Conservation (phyloP, 2,113 vertebrate genomes). For the Psilopsiagon aymara region DNA sequence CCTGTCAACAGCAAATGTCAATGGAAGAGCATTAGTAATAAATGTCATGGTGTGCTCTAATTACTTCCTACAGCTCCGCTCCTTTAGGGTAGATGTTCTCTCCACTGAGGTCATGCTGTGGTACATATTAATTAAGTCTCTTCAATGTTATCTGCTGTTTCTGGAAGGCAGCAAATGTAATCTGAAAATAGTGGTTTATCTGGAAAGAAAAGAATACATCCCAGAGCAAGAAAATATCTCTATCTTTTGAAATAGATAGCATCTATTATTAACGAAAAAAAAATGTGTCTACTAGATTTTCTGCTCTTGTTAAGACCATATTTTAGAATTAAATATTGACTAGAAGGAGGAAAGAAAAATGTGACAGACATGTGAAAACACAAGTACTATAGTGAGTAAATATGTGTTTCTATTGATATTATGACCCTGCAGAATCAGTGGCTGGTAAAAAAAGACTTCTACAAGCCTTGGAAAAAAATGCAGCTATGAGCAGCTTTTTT, state of each 20-base stretch:
- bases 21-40: conserved; percentile 60
- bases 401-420: neutral
- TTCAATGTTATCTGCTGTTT: conserved; percentile 52
- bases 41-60: conserved; percentile 58
- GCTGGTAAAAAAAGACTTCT: neutral
- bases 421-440: neutral
- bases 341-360: neutral
- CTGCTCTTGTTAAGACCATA: neutral
- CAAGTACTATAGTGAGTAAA: neutral
- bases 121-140: conserved; percentile 66
- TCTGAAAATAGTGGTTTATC: conserved; percentile 26
- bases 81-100: conserved; percentile 45
- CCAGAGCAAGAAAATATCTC: conserved; percentile 30
- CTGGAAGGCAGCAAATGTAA: conserved; percentile 30
- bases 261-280: conserved; percentile 24
- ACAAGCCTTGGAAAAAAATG: neutral
- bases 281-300: neutral
- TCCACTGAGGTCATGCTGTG: conserved; percentile 41
- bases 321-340: conserved; percentile 11
- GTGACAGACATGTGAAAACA: neutral
- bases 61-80: conserved; percentile 51
- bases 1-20: conserved; percentile 63
- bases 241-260: conserved; percentile 43
- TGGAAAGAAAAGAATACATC: conserved; percentile 27
- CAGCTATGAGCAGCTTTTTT: neutral